Base-by-base conservation (phyloP, 92 coral and sea anemone genomes). In the Epizoanthus fatuus region DNA sequence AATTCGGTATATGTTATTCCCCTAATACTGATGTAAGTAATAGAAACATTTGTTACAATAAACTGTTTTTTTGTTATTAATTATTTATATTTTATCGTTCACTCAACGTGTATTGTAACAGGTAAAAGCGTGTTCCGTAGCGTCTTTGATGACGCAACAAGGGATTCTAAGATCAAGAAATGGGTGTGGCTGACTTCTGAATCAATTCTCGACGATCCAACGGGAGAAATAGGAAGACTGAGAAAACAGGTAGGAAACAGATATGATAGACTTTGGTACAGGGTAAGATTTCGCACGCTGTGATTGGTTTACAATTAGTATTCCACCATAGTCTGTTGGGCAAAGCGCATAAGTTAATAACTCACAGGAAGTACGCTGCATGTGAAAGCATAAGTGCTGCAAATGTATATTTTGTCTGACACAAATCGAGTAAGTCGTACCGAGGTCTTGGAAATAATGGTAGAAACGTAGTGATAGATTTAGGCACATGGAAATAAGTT, bases 151-250 rank as follows among this genome's bases (percentile, higher is more conserved):
- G 97, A 96, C 15, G 77, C 84, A 38, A 95, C 92, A 58, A 91
- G 84, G 54, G 87, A 87, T 66, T 90, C 98, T 25, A 89, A 79
- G 44, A 73, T 95, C 35, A 67, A 83, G 66, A 85, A 86, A 45
- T 97, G 98, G 93, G 78, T 93, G 89, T 97, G 92, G 86, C 63
- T 91, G 32, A 85, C 98, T 15, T 90, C 98, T 2, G 98, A 87
- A 52, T 86, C 72, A 17, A 91, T 87, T 10, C 93, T 97, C 29
- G 99, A 97, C 83, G 99, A 97, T 75, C 98, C 98, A 14, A 97
- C 99, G 16, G 96, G 98, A 17, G 99, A 97, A 63, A 95, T 97
- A 79, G 69, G 66, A 54, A 75, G 99, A 62, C 94, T 97, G 44
- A 86, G 86, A 57, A 80, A 83, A 90, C 94, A 96, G 94, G 98